Evolutionary conservation across 2,797 vertebrate species (phyloP), one percentile per base, ranked within the genome.

Genomic region (Enoplosus armatus): DNA sequence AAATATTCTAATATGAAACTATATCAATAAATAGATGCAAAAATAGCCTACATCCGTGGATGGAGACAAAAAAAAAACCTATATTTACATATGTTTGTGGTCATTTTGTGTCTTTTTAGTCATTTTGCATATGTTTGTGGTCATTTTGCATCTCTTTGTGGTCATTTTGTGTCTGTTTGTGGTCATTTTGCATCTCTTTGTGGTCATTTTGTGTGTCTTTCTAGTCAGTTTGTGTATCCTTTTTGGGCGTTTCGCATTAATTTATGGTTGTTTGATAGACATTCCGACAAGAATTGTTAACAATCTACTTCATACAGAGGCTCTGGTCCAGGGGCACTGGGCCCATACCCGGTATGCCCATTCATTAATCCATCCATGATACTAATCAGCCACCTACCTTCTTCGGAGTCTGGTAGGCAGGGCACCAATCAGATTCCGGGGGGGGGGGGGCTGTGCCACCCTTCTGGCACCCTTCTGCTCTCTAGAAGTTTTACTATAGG

Each of bases 401-500:
- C 18, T 18, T n/a, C n/a, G n/a, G n/a, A 61, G 16, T 26, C 22
- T 35, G 29, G 4, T 9, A 12, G 16, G 14, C 6, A 45, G 16
- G 1, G 8, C 12, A 48, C 31, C 22, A 50, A 16, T 56, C 5
- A 54, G 15, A 55, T 22, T 55, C 15, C 16, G 39, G 35, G 22
- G 31, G 54, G 39, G 35, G 22, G 31, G 54, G 12, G 5, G 14
- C 1, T 9, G 8, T 64, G 16, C 27, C 22, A 31, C 27, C 43
- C 1, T 7, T 37, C 16, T 22, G 33, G 31, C 37, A 18, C 5
- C 64, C 26, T 29, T 37, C 58, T 61, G 54, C 22, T 22, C 63
- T 79, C 39, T 26, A 37, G 26, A 76, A 29, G 39, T 75, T 73
- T 72, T 74, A 79, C 37, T 29, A 2, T 3, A 51, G 41, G n/a